Evolutionary conservation across 2,113 vertebrate genomes (phyloP).

Genomic region (Sylvicapra grimmia): DNA sequence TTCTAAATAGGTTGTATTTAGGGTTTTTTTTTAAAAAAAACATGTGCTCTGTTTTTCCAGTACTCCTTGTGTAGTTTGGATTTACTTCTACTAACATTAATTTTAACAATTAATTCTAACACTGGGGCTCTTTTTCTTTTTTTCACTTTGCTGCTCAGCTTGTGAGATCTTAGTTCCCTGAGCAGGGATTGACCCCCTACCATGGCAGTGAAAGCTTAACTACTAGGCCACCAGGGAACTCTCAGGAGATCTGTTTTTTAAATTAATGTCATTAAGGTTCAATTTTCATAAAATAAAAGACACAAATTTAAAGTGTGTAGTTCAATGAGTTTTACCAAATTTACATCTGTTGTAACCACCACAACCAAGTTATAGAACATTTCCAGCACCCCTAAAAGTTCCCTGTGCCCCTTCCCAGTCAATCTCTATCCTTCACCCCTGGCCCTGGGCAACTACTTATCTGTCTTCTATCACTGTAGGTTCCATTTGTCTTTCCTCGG

Average conservation of each 20-base stretch:
- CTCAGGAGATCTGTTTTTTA: neutral
- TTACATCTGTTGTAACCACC: neutral
- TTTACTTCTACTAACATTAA: neutral
- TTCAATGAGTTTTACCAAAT: neutral
- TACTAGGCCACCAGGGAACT: neutral
- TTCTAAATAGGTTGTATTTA: neutral
- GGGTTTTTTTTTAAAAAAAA: neutral
- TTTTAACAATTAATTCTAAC: neutral
- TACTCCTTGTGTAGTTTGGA: neutral
- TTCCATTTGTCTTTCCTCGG: neutral
- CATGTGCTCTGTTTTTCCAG: neutral
- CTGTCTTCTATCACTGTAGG: neutral
- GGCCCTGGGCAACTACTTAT: neutral
- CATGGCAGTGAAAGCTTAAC: neutral
- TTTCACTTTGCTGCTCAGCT: neutral
- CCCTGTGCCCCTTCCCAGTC: neutral
- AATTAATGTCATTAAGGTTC: neutral
- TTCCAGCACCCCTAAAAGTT: neutral
- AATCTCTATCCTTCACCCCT: neutral
- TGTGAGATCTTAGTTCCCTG: neutral
- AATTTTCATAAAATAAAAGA: neutral
- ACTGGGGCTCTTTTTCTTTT: neutral
- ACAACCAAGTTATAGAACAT: neutral
- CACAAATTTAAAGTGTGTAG: neutral
- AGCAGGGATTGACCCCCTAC: neutral